Conservation (phyloP, 2,888 invertebrate species). For the Trisateles emortualis region DNA sequence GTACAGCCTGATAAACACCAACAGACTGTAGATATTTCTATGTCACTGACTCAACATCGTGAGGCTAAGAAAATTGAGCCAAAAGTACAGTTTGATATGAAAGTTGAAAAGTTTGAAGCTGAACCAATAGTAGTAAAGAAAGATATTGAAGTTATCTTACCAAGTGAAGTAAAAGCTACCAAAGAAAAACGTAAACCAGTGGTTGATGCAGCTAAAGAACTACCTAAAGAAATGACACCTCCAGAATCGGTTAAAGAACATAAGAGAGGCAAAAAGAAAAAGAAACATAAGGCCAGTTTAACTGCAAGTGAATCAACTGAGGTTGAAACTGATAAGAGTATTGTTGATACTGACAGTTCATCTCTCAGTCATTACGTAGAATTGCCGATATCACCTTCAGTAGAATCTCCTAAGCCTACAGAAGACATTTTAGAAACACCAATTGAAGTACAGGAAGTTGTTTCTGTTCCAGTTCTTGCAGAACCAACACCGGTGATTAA, state of each 20-base stretch:
- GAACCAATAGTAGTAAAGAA: slow-evolving; percentile 69
- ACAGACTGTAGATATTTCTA: slow-evolving; percentile 71
- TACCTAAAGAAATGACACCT: slow-evolving; percentile 49
- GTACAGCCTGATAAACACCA: slow-evolving; percentile 42
- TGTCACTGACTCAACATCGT: slow-evolving; percentile 69
- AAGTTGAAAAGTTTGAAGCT: slow-evolving; percentile 65
- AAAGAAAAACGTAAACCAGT: slow-evolving; percentile 49
- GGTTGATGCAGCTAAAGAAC: slow-evolving; percentile 65
- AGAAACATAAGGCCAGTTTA: slow-evolving; percentile 86
- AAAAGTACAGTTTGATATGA: slow-evolving; percentile 68
- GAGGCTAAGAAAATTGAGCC: slow-evolving; percentile 59
- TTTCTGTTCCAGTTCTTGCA: neutral
- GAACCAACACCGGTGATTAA: neutral
- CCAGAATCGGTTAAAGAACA: slow-evolving; percentile 67
- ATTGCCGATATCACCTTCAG: slow-evolving; percentile 79
- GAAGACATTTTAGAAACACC: slow-evolving; percentile 50
- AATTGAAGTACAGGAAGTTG: neutral
- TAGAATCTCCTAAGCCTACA: slow-evolving; percentile 77
- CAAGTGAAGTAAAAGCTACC: slow-evolving; percentile 65
- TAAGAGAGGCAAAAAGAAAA: slow-evolving; percentile 88
- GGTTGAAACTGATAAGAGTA: slow-evolving; percentile 72
- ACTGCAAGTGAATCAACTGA: slow-evolving; percentile 62
- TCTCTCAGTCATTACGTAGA: slow-evolving; percentile 78
- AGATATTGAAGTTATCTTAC: slow-evolving; percentile 71
- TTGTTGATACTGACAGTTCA: slow-evolving; percentile 74